A percentile compares a stretch with the other conserved stretches of the same genome.
These are phyloP conservation scores for Pelodytes ibericus DNA, from an alignment of 2,797 vertebrate species.

Conservation along the genomic window DNA sequence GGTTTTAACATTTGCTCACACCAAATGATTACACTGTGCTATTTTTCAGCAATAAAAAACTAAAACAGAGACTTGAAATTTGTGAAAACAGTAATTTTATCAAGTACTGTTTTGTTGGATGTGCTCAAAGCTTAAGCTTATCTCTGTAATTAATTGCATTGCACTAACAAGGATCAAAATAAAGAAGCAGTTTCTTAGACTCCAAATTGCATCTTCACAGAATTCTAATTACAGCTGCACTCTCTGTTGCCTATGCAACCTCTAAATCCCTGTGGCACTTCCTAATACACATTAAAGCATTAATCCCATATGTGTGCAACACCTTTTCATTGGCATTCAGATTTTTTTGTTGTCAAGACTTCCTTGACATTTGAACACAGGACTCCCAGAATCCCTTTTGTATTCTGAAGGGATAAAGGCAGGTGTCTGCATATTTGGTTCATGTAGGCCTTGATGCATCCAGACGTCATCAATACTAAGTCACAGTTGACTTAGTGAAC, in stretches of 20 bases:
- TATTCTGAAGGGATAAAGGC: too few relatives aligned
- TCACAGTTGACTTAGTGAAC: too few relatives aligned
- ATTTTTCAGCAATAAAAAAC: background rate
- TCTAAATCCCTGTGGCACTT: background rate
- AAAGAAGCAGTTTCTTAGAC: background rate
- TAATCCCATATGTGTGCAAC: too few relatives aligned
- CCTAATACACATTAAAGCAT: background rate
- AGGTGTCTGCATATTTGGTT: too few relatives aligned
- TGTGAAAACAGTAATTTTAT: slow-evolving; percentile 2
- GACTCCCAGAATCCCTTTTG: too few relatives aligned
- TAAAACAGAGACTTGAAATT: background rate
- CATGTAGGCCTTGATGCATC: too few relatives aligned
- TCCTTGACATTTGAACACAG: too few relatives aligned
- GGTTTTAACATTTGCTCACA: background rate
- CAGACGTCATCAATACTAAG: too few relatives aligned
- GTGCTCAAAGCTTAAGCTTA: slow-evolving; percentile 4
- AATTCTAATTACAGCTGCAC: background rate
- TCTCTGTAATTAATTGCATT: slow-evolving; percentile 12
- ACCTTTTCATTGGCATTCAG: too few relatives aligned
- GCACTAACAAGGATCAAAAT: slow-evolving; percentile 7
- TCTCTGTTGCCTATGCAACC: background rate
- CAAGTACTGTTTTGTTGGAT: background rate
- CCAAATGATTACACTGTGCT: background rate
- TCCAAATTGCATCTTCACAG: slow-evolving; percentile 2
- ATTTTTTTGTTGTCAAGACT: too few relatives aligned